phyloP scores from a whole-genome alignment of 1,140 invertebrate species.

The Trichonephila clavata region DNA sequence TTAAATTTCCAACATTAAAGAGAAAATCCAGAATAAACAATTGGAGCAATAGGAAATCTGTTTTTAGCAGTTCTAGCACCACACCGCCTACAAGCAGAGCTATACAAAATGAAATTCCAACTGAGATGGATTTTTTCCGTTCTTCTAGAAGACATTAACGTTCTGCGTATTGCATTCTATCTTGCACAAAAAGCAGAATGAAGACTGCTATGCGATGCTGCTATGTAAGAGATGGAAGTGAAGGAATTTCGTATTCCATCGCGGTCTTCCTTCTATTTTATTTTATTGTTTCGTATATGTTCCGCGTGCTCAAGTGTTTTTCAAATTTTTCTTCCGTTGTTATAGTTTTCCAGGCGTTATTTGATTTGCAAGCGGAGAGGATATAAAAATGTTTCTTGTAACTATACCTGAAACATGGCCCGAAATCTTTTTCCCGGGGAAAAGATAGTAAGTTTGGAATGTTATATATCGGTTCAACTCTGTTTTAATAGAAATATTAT shows the following conservation, averaged over 20 bases:
- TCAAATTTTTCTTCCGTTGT: slow-evolving; percentile 65
- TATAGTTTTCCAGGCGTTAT: slow-evolving; percentile 75
- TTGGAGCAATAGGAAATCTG: neutral
- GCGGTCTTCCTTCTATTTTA: slow-evolving; percentile 26
- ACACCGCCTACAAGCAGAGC: neutral
- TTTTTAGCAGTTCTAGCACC: neutral
- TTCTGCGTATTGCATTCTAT: neutral
- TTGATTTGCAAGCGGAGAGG: slow-evolving; percentile 76
- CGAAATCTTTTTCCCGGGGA: slow-evolving; percentile 31
- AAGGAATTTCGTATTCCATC: slow-evolving; percentile 67
- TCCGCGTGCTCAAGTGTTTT: slow-evolving; percentile 68
- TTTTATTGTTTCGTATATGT: slow-evolving; percentile 60
- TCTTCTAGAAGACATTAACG: slow-evolving; percentile 22
- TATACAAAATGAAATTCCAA: slow-evolving; percentile 24
- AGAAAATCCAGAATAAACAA: neutral
- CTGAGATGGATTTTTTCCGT: slow-evolving; percentile 16
- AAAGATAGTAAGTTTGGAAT: neutral
- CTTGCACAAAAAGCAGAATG: slow-evolving; percentile 20
- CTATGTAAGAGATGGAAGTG: slow-evolving; percentile 44
- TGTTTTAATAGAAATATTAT: too few species aligned
- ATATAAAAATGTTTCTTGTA: slow-evolving; percentile 75
- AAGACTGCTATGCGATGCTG: slow-evolving; percentile 51
- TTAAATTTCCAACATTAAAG: neutral
- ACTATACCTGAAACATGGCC: slow-evolving; percentile 76
- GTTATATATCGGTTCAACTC: neutral